Conservation (phyloP, 2,888 invertebrate genomes). For the Eupithecia abbreviata region DNA sequence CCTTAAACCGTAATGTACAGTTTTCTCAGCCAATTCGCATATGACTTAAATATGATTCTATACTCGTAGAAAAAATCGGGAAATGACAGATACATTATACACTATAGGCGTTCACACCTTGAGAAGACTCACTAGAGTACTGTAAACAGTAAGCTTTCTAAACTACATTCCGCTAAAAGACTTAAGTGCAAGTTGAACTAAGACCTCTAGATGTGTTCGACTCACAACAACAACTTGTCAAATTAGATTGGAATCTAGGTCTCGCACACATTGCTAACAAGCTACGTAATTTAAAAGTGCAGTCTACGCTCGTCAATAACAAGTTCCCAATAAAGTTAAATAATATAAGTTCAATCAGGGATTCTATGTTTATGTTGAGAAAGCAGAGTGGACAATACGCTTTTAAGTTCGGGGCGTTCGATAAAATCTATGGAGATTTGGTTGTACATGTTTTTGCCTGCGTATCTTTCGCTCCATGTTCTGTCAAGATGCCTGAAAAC, state of each 20-base stretch:
- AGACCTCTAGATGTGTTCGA: neutral
- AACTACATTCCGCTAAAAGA: slow-evolving; percentile 9
- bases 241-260: slow-evolving; percentile 33
- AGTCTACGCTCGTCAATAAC: slow-evolving; percentile 5
- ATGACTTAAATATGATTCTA: neutral
- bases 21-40: neutral
- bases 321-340: neutral
- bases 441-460: neutral
- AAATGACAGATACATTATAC: neutral
- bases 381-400: neutral
- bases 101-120: neutral
- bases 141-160: neutral
- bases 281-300: slow-evolving; percentile 33
- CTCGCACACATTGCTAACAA: slow-evolving; percentile 31
- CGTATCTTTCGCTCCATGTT: slow-evolving; percentile 5
- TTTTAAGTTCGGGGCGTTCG: neutral
- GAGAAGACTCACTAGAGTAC: neutral
- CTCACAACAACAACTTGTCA: slow-evolving; percentile 29
- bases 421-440: neutral
- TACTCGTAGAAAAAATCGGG: neutral
- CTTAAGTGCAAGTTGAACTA: neutral
- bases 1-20: neutral
- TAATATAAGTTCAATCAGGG: neutral
- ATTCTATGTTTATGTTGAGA: neutral
- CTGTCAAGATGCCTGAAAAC: slow-evolving; percentile 12